phyloP scores from a whole-genome alignment of 2,113 vertebrate species.

The Poeciliopsis turrubarensis region DNA sequence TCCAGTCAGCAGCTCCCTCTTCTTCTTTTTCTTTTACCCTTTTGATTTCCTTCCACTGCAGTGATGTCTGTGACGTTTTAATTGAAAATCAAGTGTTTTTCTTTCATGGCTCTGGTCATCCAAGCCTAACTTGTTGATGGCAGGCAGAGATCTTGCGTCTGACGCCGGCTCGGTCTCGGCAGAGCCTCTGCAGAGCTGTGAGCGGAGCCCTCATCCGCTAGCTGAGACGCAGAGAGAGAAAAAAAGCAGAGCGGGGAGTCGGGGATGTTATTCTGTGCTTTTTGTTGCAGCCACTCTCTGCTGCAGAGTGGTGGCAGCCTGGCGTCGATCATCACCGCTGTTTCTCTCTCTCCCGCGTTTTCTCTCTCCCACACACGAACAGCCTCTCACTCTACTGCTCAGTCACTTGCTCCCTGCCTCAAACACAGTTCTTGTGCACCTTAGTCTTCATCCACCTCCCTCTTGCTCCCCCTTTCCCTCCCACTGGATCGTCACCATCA shows the following conservation, averaged over 20 bases:
- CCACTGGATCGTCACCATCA: slow-evolving; percentile 74
- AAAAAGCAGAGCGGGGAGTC: slow-evolving; percentile 75
- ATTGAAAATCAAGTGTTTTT: slow-evolving; percentile 83
- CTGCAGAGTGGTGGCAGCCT: slow-evolving; percentile 97
- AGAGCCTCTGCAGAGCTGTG: slow-evolving; percentile 85
- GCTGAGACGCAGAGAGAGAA: slow-evolving; percentile 86
- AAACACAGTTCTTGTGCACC: slow-evolving; percentile 69
- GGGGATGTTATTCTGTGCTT: slow-evolving; percentile 88
- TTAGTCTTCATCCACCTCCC: slow-evolving; percentile 67
- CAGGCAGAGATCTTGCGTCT: slow-evolving; percentile 88
- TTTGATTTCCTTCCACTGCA: slow-evolving; percentile 70
- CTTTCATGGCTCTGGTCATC: slow-evolving; percentile 80
- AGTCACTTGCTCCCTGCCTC: slow-evolving; percentile 70
- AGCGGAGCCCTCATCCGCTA: slow-evolving; percentile 91
- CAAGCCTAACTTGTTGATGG: slow-evolving; percentile 98
- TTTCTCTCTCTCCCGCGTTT: slow-evolving; percentile 74
- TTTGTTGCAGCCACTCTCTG: slow-evolving; percentile 96
- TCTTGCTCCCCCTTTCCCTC: slow-evolving; percentile 54
- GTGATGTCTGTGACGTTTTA: slow-evolving; percentile 83
- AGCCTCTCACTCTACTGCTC: slow-evolving; percentile 62
- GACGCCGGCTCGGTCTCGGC: slow-evolving; percentile 83
- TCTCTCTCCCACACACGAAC: slow-evolving; percentile 58
- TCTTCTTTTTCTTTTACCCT: slow-evolving; percentile 52
- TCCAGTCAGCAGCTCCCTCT: slow-evolving; percentile 67
- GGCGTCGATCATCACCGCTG: slow-evolving; percentile 94